A percentile compares a stretch with the other conserved stretches of the same genome.
phyloP scores from a whole-genome alignment of 2,113 vertebrate genomes.

The Mustelus asterias region DNA sequence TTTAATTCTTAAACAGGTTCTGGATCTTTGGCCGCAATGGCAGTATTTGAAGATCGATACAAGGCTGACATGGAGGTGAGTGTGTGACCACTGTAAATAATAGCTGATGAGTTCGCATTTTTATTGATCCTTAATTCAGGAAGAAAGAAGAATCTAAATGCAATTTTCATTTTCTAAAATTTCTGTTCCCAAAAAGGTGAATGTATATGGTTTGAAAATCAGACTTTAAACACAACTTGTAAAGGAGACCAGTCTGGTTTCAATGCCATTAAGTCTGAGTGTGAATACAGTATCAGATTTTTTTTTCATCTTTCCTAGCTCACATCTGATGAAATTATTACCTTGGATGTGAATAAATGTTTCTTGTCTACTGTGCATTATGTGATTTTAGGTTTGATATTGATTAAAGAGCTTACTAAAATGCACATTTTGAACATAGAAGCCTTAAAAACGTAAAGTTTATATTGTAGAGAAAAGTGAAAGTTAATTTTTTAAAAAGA shows the following conservation, averaged over 20 bases:
- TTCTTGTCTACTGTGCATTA: background rate
- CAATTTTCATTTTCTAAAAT: background rate
- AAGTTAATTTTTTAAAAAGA: background rate
- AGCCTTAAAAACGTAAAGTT: background rate
- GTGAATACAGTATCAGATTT: background rate
- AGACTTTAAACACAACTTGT: background rate
- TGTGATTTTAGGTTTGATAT: background rate
- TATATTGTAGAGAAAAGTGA: background rate
- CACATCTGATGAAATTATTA: background rate
- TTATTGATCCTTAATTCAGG: background rate
- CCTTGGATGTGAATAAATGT: background rate
- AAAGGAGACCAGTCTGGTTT: background rate
- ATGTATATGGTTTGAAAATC: background rate
- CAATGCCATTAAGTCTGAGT: background rate
- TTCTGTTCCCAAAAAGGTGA: background rate
- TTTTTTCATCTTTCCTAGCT: background rate
- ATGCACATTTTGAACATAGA: background rate
- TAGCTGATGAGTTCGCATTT: background rate
- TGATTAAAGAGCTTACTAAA: background rate
- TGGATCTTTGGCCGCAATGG: slow-evolving; percentile 92
- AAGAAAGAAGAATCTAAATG: background rate
- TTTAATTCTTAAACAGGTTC: slow-evolving; percentile 64
- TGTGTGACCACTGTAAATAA: background rate
- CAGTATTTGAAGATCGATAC: slow-evolving; percentile 92
- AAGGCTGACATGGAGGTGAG: slow-evolving; percentile 84